These are phyloP conservation scores for Anthopleura sola DNA, from an alignment of 64 coral and sea anemone genomes.

Conservation along the genomic window DNA sequence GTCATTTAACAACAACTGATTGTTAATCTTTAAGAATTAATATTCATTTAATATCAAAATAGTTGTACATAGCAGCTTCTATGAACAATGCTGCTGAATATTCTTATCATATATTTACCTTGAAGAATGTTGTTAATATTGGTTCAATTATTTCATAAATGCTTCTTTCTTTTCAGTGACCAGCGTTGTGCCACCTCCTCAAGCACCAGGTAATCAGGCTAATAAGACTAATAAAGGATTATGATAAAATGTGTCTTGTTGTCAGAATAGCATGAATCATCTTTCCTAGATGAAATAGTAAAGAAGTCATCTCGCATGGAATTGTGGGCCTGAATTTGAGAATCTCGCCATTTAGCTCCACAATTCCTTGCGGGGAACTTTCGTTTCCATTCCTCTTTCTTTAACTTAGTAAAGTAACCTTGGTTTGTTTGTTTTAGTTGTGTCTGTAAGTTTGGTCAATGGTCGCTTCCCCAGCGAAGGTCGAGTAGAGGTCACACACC, in stretches of 20 bases:
- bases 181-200: neutral
- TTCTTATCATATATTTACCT: neutral
- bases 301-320: neutral
- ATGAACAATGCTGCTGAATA: neutral
- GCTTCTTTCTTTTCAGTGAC: neutral
- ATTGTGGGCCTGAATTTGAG: no score
- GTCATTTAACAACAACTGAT: no score
- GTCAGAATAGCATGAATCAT: no score
- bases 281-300: neutral
- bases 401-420: neutral
- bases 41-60: no score
- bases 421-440: neutral
- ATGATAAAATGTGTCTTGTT: no score
- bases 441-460: neutral
- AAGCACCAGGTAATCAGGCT: conserved; percentile 5
- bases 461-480: neutral
- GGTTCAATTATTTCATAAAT: no score
- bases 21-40: no score
- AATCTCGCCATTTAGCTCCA: no score
- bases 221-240: no score
- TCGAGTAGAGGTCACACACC: neutral
- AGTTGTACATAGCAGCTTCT: no score
- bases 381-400: neutral
- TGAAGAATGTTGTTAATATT: neutral
- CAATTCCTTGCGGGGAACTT: no score